Conservation (phyloP, 2,888 invertebrate genomes). For the Frankliniella intonsa region DNA sequence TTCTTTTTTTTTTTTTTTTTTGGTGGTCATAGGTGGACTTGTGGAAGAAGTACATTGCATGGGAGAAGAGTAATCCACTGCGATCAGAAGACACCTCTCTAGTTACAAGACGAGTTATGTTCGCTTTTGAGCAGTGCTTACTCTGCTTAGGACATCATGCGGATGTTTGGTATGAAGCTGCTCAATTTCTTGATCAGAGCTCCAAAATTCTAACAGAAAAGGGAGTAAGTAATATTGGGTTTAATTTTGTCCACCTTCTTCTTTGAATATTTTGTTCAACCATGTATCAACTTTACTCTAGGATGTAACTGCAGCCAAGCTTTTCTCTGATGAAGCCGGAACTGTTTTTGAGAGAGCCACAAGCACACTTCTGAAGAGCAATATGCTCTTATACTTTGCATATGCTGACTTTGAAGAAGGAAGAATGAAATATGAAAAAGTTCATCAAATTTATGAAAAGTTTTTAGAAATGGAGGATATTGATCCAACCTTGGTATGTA, state of each 20-base stretch:
- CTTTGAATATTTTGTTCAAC: conserved; percentile 27
- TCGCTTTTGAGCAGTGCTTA: conserved; percentile 96
- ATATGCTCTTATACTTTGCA: conserved; percentile 92
- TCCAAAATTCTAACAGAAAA: conserved; percentile 91
- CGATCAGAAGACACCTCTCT: conserved; percentile 92
- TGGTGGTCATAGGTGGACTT: conserved; percentile 70
- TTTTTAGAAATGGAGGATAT: conserved; percentile 83
- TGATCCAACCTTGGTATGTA: conserved; percentile 86
- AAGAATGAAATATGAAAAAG: conserved; percentile 91
- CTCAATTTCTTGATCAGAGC: conserved; percentile 92
- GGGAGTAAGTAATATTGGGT: conserved; percentile 60
- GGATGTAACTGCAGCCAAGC: conserved; percentile 89
- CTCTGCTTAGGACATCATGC: conserved; percentile 96
- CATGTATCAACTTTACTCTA: conserved; percentile 42
- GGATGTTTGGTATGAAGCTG: conserved; percentile 98
- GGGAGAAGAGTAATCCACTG: conserved; percentile 95
- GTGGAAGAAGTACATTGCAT: conserved; percentile 98
- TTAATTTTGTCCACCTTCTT: conserved; percentile 33
- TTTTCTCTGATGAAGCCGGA: conserved; percentile 92
- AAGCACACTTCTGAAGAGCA: conserved; percentile 79
- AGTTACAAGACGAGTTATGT: conserved; percentile 92
- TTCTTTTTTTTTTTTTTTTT: conserved; percentile 32
- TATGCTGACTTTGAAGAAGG: conserved; percentile 99
- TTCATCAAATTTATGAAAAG: conserved; percentile 90
- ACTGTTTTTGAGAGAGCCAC: conserved; percentile 94